Percentiles rank a stretch among this genome's conserved stretches.
Conservation (phyloP, 2,797 vertebrate species). For the Sparus aurata region DNA sequence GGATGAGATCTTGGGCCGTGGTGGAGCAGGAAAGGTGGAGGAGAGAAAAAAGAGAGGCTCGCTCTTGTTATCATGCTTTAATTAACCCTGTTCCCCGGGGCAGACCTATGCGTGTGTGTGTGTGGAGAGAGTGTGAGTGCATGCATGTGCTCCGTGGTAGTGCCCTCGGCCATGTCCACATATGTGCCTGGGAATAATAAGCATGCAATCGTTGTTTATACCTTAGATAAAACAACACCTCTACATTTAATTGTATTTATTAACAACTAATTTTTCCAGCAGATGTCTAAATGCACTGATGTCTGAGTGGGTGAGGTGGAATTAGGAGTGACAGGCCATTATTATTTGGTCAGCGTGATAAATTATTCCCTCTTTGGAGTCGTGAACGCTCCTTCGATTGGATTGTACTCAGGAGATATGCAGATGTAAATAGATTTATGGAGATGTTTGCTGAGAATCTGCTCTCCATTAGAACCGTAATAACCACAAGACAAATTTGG, state of each 20-base stretch:
- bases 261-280: neutral
- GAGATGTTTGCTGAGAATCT: conserved; percentile 11
- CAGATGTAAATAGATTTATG: conserved; percentile 28
- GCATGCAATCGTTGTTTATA: conserved; percentile 4
- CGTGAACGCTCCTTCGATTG: conserved; percentile 45
- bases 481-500: neutral
- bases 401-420: conserved; percentile 36
- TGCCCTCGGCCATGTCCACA: conserved; percentile 2
- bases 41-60: conserved; percentile 19
- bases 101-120: conserved; percentile 17
- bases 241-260: conserved; percentile 6
- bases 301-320: conserved; percentile 4
- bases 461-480: conserved; percentile 24
- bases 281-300: conserved; percentile 5
- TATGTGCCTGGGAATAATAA: conserved; percentile 37
- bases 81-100: conserved; percentile 62
- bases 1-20: conserved; percentile 33
- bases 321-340: conserved; percentile 22
- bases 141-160: neutral
- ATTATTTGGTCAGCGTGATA: conserved; percentile 47
- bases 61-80: conserved; percentile 55
- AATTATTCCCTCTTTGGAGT: conserved; percentile 40
- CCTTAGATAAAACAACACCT: neutral
- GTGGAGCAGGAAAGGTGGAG: conserved; percentile 38
- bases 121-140: neutral